Evolutionary conservation across 2,888 invertebrate species (phyloP).

Genomic region (Drosophila birchii): DNA sequence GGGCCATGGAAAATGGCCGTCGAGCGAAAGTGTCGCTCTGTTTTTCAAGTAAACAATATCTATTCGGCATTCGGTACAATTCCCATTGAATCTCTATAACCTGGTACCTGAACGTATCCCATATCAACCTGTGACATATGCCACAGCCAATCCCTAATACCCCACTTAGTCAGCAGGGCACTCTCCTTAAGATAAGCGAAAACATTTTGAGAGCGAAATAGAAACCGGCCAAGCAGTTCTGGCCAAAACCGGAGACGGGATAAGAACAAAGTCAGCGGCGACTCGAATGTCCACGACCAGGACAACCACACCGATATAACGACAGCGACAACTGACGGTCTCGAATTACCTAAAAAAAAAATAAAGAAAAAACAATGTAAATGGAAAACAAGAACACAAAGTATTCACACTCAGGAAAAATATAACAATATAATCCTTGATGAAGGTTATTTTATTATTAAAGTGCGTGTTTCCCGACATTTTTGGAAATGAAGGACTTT

Average conservation of each 20-base stretch:
- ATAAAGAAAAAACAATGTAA: constrained; percentile 11
- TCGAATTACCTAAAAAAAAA: constrained; percentile 63
- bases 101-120: constrained; percentile 26
- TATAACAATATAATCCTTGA: not conserved
- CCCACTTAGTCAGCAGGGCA: constrained; percentile 51
- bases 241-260: constrained; percentile 33
- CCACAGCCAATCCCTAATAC: constrained; percentile 32
- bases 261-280: constrained; percentile 49
- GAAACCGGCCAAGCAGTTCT: constrained; percentile 54
- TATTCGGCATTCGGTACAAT: constrained; percentile 4
- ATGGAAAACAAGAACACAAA: constrained; percentile 17
- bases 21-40: constrained; percentile 18
- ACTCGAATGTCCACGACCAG: constrained; percentile 45
- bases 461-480: not conserved
- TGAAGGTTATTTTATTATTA: not conserved
- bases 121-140: constrained; percentile 47
- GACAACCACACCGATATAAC: constrained; percentile 45
- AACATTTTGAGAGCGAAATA: constrained; percentile 67
- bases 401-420: constrained; percentile 27
- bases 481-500: too few relatives aligned
- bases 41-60: constrained; percentile 10
- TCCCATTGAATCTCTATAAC: constrained; percentile 1
- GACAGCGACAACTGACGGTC: constrained; percentile 54
- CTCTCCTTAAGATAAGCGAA: constrained; percentile 55
- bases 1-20: constrained; percentile 33